Conservation (phyloP, 2,113 vertebrate species). For the Bettongia penicillata region DNA sequence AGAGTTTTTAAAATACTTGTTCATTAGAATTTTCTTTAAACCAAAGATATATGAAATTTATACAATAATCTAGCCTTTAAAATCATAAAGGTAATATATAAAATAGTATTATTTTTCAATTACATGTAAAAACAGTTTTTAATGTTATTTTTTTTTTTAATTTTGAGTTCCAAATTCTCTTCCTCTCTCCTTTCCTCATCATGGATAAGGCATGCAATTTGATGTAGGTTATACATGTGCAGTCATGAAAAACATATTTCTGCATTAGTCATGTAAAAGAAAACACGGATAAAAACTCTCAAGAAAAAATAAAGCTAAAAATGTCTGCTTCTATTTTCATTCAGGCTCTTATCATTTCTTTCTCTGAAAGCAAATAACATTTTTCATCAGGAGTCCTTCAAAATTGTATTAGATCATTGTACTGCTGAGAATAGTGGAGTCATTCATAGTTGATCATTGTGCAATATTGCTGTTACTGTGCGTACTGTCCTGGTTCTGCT, state of each 20-base stretch:
- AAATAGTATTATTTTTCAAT: not conserved
- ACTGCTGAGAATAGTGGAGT: not conserved
- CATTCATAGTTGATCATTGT: not conserved
- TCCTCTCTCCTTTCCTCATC: not conserved
- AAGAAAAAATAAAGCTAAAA: not conserved
- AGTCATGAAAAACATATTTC: not conserved
- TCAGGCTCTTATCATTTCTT: not conserved
- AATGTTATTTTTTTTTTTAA: too few species aligned
- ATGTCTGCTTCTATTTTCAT: not conserved
- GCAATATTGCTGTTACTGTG: not conserved
- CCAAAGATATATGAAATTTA: not conserved
- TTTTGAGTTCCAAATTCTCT: not conserved
- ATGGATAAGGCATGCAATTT: not conserved
- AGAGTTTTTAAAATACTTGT: not conserved
- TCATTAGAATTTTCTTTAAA: not conserved
- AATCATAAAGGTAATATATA: not conserved
- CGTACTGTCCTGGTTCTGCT: not conserved
- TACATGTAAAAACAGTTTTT: too few species aligned
- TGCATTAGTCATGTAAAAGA: not conserved
- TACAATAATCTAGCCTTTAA: not conserved
- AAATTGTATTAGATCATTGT: not conserved
- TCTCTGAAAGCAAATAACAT: not conserved
- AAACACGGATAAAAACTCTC: not conserved
- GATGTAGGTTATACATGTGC: not conserved
- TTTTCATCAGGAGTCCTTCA: not conserved